Percentiles rank a stretch among this genome's conserved stretches.
Evolutionary conservation across 2,888 invertebrate species (phyloP).

Genomic region (Archips crataeganus): DNA sequence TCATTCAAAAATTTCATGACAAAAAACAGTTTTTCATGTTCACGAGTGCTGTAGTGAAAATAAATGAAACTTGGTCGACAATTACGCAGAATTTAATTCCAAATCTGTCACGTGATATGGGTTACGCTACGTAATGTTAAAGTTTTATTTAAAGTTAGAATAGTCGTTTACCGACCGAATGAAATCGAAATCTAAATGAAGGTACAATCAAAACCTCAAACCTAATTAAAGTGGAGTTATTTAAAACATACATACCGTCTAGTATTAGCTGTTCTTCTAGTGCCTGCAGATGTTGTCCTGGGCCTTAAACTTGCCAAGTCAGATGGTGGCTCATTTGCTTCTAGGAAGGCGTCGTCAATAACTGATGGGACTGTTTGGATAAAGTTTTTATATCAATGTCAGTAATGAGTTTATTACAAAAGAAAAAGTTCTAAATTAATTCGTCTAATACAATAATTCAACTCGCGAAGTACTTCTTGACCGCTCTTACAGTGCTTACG

Average conservation of each 20-base stretch:
- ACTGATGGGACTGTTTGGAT: slow-evolving; percentile 64
- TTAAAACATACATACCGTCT: slow-evolving; percentile 67
- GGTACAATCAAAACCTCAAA: not conserved
- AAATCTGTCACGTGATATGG: not conserved
- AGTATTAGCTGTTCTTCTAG: slow-evolving; percentile 78
- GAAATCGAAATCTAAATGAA: not conserved
- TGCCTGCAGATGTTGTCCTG: slow-evolving; percentile 76
- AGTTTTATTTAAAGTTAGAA: not conserved
- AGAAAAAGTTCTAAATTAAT: no score
- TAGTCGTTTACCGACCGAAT: not conserved
- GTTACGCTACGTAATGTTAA: not conserved
- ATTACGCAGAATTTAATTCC: slow-evolving; percentile 1
- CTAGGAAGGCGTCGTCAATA: slow-evolving; percentile 78
- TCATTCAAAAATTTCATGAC: no score
- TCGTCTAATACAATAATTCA: no score
- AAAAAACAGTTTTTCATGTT: not conserved
- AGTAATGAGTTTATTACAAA: not conserved
- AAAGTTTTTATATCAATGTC: not conserved
- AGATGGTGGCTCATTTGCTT: slow-evolving; percentile 68
- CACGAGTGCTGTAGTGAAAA: not conserved
- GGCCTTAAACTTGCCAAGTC: slow-evolving; percentile 71
- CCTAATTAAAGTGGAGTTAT: not conserved
- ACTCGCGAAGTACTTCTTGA: no score
- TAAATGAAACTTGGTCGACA: not conserved
- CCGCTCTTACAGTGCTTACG: no score